Percentiles rank a stretch among this genome's conserved stretches.
These are phyloP conservation scores for Brachystomella parvula DNA, from an alignment of 1,140 invertebrate genomes.

Conservation along the genomic window DNA sequence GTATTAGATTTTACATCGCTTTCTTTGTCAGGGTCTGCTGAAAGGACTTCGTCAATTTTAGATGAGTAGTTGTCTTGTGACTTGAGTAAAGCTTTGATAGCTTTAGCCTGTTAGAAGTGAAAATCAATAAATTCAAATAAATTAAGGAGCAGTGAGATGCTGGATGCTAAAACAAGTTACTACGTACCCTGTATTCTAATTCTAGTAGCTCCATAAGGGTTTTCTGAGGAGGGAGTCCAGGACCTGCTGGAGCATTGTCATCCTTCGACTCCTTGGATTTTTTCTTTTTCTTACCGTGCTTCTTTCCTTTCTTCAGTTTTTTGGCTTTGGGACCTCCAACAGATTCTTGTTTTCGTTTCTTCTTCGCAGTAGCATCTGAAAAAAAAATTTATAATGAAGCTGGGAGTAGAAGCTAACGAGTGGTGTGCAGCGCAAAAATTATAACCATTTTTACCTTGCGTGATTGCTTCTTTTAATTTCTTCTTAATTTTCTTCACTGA, in stretches of 20 bases:
- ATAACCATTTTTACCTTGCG: not conserved
- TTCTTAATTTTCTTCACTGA: not conserved
- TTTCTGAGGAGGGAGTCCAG: slow-evolving; percentile 10
- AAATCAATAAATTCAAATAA: too few species aligned
- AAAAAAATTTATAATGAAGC: not conserved
- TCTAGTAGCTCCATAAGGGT: slow-evolving; percentile 30
- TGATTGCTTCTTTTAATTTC: not conserved
- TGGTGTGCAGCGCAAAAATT: too few species aligned
- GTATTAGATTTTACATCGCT: not conserved
- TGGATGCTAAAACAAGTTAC: too few species aligned
- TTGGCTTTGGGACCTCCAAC: not conserved
- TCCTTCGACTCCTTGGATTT: not conserved
- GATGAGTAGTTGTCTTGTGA: slow-evolving; percentile 14
- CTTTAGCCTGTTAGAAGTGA: too few species aligned
- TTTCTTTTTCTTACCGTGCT: slow-evolving; percentile 11
- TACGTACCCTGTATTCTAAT: slow-evolving; percentile 26
- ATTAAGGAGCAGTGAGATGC: too few species aligned
- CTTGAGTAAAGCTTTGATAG: slow-evolving; percentile 28
- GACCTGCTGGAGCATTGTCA: not conserved
- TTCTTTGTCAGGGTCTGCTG: not conserved
- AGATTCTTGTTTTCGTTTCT: not conserved
- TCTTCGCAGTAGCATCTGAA: not conserved
- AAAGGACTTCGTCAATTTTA: not conserved
- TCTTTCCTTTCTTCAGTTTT: not conserved
- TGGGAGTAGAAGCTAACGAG: not conserved